A percentile compares a stretch with the other conserved stretches of the same genome.
These are phyloP conservation scores for Rhinopomastus cyanomelas DNA, from an alignment of 2,113 vertebrate species.

Conservation along the genomic window DNA sequence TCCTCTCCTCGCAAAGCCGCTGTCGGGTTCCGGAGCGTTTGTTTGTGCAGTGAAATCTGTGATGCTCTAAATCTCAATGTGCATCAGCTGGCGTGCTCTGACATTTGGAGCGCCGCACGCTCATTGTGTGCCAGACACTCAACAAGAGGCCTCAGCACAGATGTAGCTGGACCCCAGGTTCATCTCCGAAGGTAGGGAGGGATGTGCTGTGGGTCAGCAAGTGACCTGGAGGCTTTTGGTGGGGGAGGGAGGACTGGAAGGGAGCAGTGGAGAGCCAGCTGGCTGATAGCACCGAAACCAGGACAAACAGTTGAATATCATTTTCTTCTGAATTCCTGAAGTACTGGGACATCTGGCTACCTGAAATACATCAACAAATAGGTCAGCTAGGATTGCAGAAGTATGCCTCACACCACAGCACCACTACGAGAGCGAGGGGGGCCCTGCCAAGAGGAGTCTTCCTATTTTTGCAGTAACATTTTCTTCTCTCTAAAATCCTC, in stretches of 20 bases:
- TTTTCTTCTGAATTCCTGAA: constrained; percentile 62
- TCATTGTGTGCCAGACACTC: constrained; percentile 56
- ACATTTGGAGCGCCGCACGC: constrained; percentile 55
- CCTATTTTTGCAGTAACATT: not conserved
- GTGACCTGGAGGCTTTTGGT: constrained; percentile 54
- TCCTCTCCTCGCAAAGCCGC: constrained; percentile 22
- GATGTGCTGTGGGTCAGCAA: constrained; percentile 40
- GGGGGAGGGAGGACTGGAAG: constrained; percentile 29
- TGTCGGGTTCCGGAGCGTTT: constrained; percentile 58
- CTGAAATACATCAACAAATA: constrained; percentile 60
- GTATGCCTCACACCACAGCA: not conserved
- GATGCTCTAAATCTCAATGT: constrained; percentile 67
- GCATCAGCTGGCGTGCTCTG: constrained; percentile 68
- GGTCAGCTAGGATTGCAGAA: constrained; percentile 42
- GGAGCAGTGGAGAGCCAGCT: constrained; percentile 43
- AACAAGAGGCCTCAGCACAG: constrained; percentile 61
- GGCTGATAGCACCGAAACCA: not conserved
- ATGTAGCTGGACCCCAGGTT: constrained; percentile 65
- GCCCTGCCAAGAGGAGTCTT: constrained; percentile 40
- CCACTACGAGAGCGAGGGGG: not conserved
- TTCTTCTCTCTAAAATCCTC: constrained; percentile 33
- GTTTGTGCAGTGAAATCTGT: constrained; percentile 64
- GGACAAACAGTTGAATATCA: constrained; percentile 50
- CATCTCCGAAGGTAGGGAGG: constrained; percentile 49
- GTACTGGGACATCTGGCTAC: constrained; percentile 64